phyloP scores from a whole-genome alignment of 2,797 vertebrate genomes.

The Ara ararauna region DNA sequence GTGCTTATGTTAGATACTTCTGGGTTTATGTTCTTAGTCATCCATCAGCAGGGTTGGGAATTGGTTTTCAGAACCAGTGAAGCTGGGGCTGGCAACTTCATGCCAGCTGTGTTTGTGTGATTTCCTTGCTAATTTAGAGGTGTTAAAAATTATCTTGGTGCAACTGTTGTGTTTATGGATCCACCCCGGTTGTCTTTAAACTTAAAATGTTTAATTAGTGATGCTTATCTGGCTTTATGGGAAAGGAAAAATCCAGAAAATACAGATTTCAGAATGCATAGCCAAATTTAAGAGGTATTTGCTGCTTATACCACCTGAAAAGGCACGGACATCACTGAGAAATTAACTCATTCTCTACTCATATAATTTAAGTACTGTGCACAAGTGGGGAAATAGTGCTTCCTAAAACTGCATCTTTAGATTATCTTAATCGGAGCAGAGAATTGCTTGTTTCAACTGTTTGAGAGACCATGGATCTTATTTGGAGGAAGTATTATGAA shows the following conservation, averaged over 20 bases:
- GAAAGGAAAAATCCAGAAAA: background rate
- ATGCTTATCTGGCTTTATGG: background rate
- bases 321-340: background rate
- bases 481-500: constrained; percentile 6
- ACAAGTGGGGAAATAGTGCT: background rate
- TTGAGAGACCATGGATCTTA: background rate
- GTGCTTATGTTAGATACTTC: background rate
- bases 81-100: background rate
- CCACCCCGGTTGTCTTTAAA: background rate
- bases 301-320: background rate
- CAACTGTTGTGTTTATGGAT: background rate
- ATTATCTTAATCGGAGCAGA: background rate
- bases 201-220: background rate
- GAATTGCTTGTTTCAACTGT: background rate
- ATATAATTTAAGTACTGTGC: background rate
- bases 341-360: background rate
- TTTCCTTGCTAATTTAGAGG: background rate
- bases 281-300: background rate
- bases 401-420: constrained; percentile 15
- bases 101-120: background rate
- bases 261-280: background rate
- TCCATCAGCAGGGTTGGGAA: background rate
- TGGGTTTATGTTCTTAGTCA: background rate
- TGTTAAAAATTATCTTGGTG: background rate
- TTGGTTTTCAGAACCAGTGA: background rate